Conservation (phyloP, 2,797 vertebrate species). For the Fundulus diaphanus region DNA sequence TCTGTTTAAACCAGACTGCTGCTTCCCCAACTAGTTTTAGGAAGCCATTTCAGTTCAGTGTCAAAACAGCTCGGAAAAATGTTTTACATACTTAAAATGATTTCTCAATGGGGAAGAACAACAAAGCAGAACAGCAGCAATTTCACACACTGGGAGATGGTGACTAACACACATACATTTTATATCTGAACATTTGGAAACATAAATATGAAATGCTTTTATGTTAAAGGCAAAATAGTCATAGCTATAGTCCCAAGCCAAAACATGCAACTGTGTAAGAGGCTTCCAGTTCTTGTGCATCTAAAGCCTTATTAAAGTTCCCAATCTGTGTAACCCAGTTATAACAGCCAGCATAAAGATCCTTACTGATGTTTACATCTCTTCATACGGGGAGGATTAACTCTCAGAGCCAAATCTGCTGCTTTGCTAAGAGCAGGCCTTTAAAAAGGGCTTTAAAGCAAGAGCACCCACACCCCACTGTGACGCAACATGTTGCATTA, state of each 20-base stretch:
- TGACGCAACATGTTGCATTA: constrained; percentile 80
- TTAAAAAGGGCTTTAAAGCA: constrained; percentile 70
- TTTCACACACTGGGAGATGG: not conserved
- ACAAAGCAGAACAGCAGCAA: not conserved
- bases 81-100: not conserved
- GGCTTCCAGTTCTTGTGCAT: constrained; percentile 47
- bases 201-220: not conserved
- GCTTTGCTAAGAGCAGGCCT: constrained; percentile 71
- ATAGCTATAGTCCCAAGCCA: not conserved
- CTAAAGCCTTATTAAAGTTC: constrained; percentile 56
- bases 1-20: not conserved
- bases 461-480: constrained; percentile 71
- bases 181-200: not conserved
- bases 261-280: not conserved
- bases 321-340: constrained; percentile 70
- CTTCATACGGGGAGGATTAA: constrained; percentile 72
- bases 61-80: not conserved
- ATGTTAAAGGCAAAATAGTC: constrained; percentile 20
- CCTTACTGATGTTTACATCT: constrained; percentile 73
- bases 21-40: constrained; percentile 2
- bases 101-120: not conserved
- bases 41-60: not conserved
- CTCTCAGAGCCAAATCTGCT: constrained; percentile 71
- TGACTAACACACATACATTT: not conserved
- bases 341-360: constrained; percentile 70